These are phyloP conservation scores for Hyposoter didymator DNA, from an alignment of 2,888 invertebrate species.

Conservation along the genomic window DNA sequence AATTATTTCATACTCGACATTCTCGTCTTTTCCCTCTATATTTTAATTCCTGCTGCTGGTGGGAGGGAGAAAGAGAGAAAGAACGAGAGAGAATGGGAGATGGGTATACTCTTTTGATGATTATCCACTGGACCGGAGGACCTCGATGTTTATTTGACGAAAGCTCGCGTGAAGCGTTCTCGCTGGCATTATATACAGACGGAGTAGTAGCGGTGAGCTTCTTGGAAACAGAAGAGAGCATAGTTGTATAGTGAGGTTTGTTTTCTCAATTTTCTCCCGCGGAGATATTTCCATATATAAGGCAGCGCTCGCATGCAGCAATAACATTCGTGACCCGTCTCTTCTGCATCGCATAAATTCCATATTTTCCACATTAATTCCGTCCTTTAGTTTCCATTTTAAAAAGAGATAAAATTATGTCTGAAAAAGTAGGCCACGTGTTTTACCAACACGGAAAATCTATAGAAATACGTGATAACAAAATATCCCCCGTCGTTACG, in stretches of 20 bases:
- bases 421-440: not conserved
- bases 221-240: not conserved
- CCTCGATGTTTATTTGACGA: constrained; percentile 67
- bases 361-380: not conserved
- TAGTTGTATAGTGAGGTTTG: not conserved
- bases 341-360: constrained; percentile 16
- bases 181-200: constrained; percentile 22
- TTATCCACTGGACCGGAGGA: constrained; percentile 66
- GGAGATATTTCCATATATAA: constrained; percentile 44
- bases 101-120: constrained; percentile 60
- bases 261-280: constrained; percentile 44
- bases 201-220: not conserved
- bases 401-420: not conserved
- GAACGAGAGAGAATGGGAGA: not conserved
- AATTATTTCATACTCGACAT: constrained; percentile 17
- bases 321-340: constrained; percentile 20
- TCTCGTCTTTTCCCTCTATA: constrained; percentile 42
- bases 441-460: not conserved
- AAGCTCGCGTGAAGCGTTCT: constrained; percentile 49
- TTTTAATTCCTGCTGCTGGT: constrained; percentile 56
- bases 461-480: not conserved
- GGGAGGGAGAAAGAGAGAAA: constrained; percentile 8
- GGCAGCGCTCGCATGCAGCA: constrained; percentile 8
- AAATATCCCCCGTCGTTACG: not conserved
- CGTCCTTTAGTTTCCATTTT: not conserved